Evolutionary conservation across 2,888 invertebrate genomes (phyloP).

Genomic region (Luffia ferchaultella): DNA sequence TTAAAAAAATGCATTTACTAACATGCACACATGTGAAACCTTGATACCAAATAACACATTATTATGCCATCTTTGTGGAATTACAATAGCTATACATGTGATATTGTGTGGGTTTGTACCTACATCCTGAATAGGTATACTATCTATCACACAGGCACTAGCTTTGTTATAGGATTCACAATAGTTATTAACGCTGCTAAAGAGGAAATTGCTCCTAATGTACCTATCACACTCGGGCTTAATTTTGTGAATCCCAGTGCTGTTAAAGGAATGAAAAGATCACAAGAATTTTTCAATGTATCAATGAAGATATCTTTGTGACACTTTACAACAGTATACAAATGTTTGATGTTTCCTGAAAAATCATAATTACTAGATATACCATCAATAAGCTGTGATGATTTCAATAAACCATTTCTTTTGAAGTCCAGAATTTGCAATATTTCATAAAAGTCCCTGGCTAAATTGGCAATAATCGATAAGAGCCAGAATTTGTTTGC

Average conservation of each 20-base stretch:
- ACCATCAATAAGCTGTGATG: slow-evolving; percentile 37
- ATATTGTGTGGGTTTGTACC: too few species aligned
- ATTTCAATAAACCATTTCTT: slow-evolving; percentile 42
- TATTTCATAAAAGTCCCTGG: slow-evolving; percentile 88
- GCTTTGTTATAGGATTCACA: slow-evolving; percentile 43
- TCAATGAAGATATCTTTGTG: slow-evolving; percentile 79
- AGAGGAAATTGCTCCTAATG: slow-evolving; percentile 83
- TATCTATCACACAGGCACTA: not conserved
- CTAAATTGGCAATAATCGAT: slow-evolving; percentile 80
- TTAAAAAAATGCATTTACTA: too few species aligned
- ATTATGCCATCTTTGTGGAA: too few species aligned
- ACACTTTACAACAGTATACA: slow-evolving; percentile 34
- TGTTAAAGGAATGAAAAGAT: slow-evolving; percentile 86
- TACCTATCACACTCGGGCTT: slow-evolving; percentile 79
- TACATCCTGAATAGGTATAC: too few species aligned
- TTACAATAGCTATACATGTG: too few species aligned
- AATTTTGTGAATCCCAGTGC: slow-evolving; percentile 80
- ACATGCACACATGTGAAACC: too few species aligned
- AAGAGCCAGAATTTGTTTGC: slow-evolving; percentile 88
- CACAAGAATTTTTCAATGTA: slow-evolving; percentile 85
- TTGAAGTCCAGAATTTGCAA: slow-evolving; percentile 65
- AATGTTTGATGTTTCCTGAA: slow-evolving; percentile 22
- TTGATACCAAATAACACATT: too few species aligned
- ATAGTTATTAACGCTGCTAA: slow-evolving; percentile 79
- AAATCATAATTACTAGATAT: not conserved